Conservation (phyloP, 1,140 invertebrate species). For the Acyrthosiphon pisum region DNA sequence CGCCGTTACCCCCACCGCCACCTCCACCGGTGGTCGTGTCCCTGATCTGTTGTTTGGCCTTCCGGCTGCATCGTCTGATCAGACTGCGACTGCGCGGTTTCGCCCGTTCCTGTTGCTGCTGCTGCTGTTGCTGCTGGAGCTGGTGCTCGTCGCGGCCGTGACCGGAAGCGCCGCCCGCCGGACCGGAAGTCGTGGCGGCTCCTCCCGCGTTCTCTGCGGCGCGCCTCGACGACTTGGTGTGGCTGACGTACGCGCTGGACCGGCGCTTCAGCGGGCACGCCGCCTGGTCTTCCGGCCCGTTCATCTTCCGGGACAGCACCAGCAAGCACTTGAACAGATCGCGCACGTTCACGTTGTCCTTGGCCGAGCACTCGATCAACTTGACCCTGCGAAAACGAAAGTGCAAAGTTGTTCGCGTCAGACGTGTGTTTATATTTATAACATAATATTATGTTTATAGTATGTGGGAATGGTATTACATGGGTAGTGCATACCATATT, state of each 20-base stretch:
- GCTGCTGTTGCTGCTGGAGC: slow-evolving; percentile 61
- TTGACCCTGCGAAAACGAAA: slow-evolving; percentile 68
- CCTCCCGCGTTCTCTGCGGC: slow-evolving; percentile 57
- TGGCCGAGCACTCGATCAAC: slow-evolving; percentile 82
- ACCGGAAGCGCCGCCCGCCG: slow-evolving; percentile 5
- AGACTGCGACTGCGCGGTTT: slow-evolving; percentile 78
- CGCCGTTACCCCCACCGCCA: slow-evolving; percentile 61
- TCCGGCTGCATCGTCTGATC: slow-evolving; percentile 78
- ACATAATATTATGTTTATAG: background rate
- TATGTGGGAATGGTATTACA: background rate
- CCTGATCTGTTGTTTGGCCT: slow-evolving; percentile 79
- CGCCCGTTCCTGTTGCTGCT: slow-evolving; percentile 63
- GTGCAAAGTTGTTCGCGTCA: background rate
- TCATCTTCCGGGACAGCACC: slow-evolving; percentile 71
- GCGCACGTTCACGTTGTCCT: slow-evolving; percentile 78
- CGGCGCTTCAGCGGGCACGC: slow-evolving; percentile 71
- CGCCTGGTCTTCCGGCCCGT: slow-evolving; percentile 65
- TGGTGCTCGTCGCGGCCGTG: slow-evolving; percentile 48
- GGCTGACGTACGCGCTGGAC: slow-evolving; percentile 75
- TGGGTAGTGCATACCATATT: background rate
- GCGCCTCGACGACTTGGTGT: slow-evolving; percentile 61
- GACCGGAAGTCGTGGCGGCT: slow-evolving; percentile 47
- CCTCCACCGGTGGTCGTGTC: slow-evolving; percentile 65
- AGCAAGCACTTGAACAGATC: slow-evolving; percentile 78
- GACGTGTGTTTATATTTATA: background rate